These are phyloP conservation scores for Mizuhopecten yessoensis DNA, from an alignment of 1,140 invertebrate genomes.

Conservation along the genomic window DNA sequence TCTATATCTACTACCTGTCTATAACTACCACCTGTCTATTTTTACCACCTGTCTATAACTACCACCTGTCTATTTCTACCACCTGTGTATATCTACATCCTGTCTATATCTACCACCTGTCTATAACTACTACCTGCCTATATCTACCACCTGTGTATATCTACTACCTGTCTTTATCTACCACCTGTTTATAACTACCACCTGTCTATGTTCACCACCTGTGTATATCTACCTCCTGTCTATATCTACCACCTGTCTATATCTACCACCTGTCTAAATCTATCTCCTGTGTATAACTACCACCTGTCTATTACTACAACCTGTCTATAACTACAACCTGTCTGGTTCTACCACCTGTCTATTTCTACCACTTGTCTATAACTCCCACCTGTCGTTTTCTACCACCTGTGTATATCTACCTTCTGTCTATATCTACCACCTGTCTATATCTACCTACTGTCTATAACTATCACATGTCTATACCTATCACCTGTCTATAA, in stretches of 20 bases:
- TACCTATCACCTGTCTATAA: not conserved
- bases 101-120: no score
- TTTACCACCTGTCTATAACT: no score
- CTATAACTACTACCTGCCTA: not conserved
- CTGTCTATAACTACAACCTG: no score
- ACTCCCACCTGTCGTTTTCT: not conserved
- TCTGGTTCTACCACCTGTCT: not conserved
- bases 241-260: not conserved
- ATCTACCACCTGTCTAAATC: not conserved
- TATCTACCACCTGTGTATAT: not conserved
- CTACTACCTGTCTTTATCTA: no score
- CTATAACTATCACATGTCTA: not conserved
- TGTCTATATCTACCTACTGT: not conserved
- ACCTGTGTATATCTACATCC: not conserved
- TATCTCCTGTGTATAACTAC: not conserved
- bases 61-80: no score
- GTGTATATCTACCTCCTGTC: not conserved
- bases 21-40: no score
- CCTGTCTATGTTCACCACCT: not conserved
- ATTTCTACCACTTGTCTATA: not conserved
- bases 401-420: not conserved
- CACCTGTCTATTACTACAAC: not conserved
- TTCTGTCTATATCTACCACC: not conserved
- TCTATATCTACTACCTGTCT: no score
- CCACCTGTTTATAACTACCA: not conserved